Evolutionary conservation across 1,140 invertebrate species (phyloP).

Genomic region (Drosophila albomicans): DNA sequence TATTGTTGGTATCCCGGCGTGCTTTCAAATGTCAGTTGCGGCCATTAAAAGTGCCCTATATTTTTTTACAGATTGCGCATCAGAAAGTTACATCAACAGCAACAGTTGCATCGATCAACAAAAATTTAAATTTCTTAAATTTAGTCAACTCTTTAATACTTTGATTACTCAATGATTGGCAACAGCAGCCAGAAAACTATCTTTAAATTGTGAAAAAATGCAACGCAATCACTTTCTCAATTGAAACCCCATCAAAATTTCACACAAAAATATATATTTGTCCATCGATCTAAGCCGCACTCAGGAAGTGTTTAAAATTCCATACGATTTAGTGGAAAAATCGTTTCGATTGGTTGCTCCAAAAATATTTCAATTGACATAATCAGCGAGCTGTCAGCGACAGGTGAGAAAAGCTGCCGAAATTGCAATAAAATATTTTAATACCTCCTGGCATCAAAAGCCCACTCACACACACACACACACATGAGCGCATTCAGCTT

Average conservation of each 20-base stretch:
- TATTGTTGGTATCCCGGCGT: constrained; percentile 39
- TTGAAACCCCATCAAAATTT: constrained; percentile 13
- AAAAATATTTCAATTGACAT: constrained; percentile 54
- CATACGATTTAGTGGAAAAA: constrained; percentile 49
- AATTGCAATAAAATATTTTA: constrained; percentile 56
- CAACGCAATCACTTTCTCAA: constrained; percentile 3
- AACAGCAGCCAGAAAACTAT: constrained; percentile 9
- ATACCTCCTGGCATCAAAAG: constrained; percentile 16
- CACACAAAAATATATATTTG: not conserved
- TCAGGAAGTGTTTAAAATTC: constrained; percentile 63
- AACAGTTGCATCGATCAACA: too few species aligned
- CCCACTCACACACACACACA: not conserved
- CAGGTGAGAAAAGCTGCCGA: constrained; percentile 36
- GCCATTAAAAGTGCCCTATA: constrained; percentile 20
- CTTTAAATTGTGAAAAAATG: constrained; percentile 14
- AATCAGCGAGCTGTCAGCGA: constrained; percentile 32
- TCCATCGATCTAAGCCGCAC: not conserved
- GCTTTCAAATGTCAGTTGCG: constrained; percentile 11
- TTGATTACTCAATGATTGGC: not conserved
- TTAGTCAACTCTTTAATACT: not conserved
- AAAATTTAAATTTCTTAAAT: too few species aligned
- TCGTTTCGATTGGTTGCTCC: constrained; percentile 3
- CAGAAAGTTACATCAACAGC: too few species aligned
- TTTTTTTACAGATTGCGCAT: too few species aligned
- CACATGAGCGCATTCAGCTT: too few species aligned